Percentiles rank a stretch among this genome's conserved stretches.
These are phyloP conservation scores for Mastomys coucha DNA, from an alignment of 2,113 vertebrate species.

Conservation along the genomic window DNA sequence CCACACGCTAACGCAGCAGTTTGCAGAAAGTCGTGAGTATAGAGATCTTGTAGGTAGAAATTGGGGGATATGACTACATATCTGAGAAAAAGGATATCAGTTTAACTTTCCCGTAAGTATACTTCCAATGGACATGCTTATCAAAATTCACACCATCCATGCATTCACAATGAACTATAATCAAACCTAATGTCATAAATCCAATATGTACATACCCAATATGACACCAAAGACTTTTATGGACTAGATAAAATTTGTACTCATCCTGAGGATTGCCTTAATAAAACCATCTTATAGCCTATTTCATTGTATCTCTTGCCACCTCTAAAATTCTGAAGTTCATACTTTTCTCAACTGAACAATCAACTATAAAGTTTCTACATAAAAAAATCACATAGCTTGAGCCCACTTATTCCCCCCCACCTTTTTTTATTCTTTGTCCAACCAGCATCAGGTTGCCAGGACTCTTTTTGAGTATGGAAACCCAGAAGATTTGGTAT, in stretches of 20 bases:
- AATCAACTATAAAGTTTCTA: background rate
- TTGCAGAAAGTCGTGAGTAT: background rate
- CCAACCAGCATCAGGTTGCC: background rate
- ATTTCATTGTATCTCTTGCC: background rate
- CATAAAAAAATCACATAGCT: background rate
- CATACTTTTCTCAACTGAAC: slow-evolving; percentile 6
- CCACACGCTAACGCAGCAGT: background rate
- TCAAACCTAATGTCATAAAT: background rate
- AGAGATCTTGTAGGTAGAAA: background rate
- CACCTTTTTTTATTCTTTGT: background rate
- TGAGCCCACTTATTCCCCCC: background rate
- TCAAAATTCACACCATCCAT: slow-evolving; percentile 33
- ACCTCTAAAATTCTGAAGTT: background rate
- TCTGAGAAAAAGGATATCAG: background rate
- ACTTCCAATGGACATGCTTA: slow-evolving; percentile 35
- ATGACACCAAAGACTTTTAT: background rate
- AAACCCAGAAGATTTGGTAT: background rate
- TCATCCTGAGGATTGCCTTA: background rate
- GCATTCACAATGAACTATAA: background rate
- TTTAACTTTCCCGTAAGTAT: slow-evolving; percentile 50
- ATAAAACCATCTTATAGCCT: background rate
- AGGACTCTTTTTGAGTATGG: background rate
- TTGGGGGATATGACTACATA: slow-evolving; percentile 18
- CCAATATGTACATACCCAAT: background rate
- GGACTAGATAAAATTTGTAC: background rate